Percentiles rank a stretch among this genome's conserved stretches.
phyloP scores from a whole-genome alignment of 92 coral and sea anemone genomes.

The Porites evermanni region DNA sequence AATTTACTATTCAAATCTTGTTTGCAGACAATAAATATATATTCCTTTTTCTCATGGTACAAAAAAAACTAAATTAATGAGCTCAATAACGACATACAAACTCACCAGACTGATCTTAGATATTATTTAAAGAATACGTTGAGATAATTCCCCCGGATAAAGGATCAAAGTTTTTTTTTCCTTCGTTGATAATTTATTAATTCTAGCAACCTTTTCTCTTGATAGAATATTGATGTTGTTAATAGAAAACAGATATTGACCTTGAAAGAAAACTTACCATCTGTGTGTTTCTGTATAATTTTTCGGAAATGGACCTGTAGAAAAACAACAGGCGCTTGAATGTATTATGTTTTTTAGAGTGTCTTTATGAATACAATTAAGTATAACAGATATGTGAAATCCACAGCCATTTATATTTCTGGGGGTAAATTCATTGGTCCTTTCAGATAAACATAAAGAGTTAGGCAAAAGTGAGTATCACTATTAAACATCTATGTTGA shows the following conservation, averaged over 20 bases:
- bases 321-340: not conserved
- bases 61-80: no score
- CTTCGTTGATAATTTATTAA: no score
- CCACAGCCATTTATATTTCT: not conserved
- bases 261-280: slow-evolving; percentile 68
- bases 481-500: no score
- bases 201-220: no score
- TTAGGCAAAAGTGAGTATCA: no score
- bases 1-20: not conserved
- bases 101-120: no score
- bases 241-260: not conserved
- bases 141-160: no score
- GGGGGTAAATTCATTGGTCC: not conserved
- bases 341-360: not conserved
- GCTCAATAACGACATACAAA: no score
- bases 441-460: no score
- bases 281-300: slow-evolving; percentile 97
- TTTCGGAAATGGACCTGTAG: slow-evolving; percentile 94
- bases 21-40: not conserved
- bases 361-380: not conserved
- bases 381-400: not conserved
- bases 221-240: no score
- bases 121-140: no score
- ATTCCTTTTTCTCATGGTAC: not conserved
- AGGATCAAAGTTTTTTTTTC: no score